Percentiles rank a stretch among this genome's conserved stretches.
Evolutionary conservation across 1,140 invertebrate species (phyloP).

Genomic region (Akabosia matsudoensis): DNA sequence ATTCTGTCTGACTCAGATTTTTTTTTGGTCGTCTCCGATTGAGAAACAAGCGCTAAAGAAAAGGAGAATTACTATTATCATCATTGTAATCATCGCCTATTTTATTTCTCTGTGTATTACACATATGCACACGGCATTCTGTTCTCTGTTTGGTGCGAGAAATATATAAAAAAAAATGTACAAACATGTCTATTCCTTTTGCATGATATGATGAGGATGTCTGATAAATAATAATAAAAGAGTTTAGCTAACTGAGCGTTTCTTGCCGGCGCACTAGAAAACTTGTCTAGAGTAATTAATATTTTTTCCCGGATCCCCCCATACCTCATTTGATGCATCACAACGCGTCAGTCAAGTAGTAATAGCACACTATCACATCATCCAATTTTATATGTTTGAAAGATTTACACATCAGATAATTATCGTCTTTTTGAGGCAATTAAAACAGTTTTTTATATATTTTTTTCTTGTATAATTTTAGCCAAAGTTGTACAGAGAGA

Average conservation of each 20-base stretch:
- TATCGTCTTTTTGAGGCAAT: neutral
- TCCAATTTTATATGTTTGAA: neutral
- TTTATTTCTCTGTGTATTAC: neutral
- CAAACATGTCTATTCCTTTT: too few relatives aligned
- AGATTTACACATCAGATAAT: neutral
- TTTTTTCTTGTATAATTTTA: too few relatives aligned
- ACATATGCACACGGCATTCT: neutral
- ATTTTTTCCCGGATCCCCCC: neutral
- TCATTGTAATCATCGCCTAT: neutral
- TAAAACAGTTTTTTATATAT: neutral
- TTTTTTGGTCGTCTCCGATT: neutral
- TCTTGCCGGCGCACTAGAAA: neutral
- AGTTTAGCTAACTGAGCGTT: neutral
- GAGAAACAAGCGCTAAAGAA: conserved; percentile 4
- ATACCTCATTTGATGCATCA: too few relatives aligned
- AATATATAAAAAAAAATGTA: neutral
- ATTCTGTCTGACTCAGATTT: too few relatives aligned
- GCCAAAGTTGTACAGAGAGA: too few relatives aligned
- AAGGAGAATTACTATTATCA: neutral
- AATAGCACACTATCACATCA: neutral
- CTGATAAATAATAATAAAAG: neutral
- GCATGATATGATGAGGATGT: too few relatives aligned
- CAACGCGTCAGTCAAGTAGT: too few relatives aligned
- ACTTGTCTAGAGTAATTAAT: neutral
- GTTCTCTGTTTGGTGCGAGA: neutral